phyloP scores from a whole-genome alignment of 92 coral and sea anemone species.

The Heliopora coerulea region DNA sequence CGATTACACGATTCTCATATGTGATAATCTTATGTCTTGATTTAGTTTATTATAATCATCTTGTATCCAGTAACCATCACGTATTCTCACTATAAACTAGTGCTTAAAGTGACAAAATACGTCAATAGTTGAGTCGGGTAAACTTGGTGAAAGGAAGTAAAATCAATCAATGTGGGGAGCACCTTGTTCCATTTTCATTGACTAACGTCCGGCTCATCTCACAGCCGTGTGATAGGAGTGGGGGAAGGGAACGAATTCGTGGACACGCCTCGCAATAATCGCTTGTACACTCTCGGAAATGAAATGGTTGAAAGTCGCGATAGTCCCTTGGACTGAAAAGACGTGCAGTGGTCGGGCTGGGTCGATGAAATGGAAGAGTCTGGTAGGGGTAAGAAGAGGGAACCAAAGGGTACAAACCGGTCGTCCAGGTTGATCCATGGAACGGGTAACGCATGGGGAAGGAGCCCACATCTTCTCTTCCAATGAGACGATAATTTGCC shows the following conservation, averaged over 20 bases:
- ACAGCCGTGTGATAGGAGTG: too few species aligned
- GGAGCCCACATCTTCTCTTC: background rate
- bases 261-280: constrained; percentile 12
- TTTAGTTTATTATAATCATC: too few species aligned
- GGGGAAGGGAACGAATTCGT: background rate
- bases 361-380: constrained; percentile 19
- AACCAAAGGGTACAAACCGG: background rate
- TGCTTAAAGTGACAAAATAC: too few species aligned
- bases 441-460: background rate
- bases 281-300: constrained; percentile 1
- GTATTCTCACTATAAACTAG: too few species aligned
- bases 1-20: too few species aligned
- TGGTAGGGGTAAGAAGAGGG: constrained; percentile 6
- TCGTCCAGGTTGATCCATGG: constrained; percentile 5
- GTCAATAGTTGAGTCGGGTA: too few species aligned
- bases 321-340: background rate
- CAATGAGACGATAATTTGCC: constrained; percentile 12
- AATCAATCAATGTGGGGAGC: too few species aligned
- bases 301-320: background rate
- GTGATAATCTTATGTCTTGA: too few species aligned
- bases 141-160: too few species aligned
- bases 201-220: too few species aligned
- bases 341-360: background rate
- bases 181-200: too few species aligned
- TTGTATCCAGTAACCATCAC: too few species aligned